phyloP scores from a whole-genome alignment of 2,797 vertebrate species.

The Anas flavirostris region DNA sequence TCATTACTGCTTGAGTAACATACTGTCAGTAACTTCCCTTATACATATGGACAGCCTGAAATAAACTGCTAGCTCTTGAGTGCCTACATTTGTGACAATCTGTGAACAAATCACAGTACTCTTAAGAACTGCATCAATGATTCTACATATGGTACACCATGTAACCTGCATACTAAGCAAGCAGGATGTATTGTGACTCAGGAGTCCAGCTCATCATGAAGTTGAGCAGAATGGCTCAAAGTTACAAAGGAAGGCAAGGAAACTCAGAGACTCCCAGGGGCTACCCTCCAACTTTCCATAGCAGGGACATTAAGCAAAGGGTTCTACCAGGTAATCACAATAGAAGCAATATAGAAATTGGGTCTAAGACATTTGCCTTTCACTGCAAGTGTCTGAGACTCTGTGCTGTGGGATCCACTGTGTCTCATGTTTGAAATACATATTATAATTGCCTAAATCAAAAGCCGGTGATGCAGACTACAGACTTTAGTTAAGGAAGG shows the following conservation, averaged over 20 bases:
- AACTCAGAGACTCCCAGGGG: not conserved
- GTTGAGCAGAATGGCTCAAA: not conserved
- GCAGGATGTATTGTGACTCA: not conserved
- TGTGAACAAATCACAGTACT: slow-evolving; percentile 57
- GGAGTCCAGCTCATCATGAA: slow-evolving; percentile 7
- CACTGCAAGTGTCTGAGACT: not conserved
- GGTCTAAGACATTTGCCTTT: not conserved
- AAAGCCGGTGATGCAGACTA: not conserved
- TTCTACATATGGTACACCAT: slow-evolving; percentile 10
- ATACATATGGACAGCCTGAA: slow-evolving; percentile 45
- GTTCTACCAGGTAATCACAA: not conserved
- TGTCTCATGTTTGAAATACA: slow-evolving; percentile 1
- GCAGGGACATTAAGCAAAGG: not conserved
- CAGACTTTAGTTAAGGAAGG: not conserved
- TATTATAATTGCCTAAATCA: slow-evolving; percentile 11
- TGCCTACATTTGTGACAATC: slow-evolving; percentile 56
- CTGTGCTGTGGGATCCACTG: not conserved
- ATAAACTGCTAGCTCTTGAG: slow-evolving; percentile 61
- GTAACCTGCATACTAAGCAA: slow-evolving; percentile 31
- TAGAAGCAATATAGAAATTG: not conserved
- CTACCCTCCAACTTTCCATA: not conserved
- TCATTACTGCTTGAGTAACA: slow-evolving; percentile 31
- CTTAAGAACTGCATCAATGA: slow-evolving; percentile 38
- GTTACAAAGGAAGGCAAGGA: not conserved
- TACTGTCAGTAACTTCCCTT: not conserved